phyloP scores from a whole-genome alignment of 2,797 vertebrate species.

The Luscinia megarhynchos region DNA sequence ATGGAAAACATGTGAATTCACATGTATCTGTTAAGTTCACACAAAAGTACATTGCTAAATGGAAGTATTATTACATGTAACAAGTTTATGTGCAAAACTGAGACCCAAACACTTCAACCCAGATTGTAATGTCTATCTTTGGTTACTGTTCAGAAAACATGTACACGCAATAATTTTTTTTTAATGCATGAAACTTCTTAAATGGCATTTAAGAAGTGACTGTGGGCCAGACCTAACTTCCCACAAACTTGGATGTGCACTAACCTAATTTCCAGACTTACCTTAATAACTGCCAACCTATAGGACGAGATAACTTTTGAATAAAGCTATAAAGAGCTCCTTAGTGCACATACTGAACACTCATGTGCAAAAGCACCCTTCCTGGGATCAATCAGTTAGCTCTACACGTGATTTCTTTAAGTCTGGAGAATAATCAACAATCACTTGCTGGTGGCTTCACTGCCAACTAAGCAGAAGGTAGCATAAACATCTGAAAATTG shows the following conservation, averaged over 20 bases:
- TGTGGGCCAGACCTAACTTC: background rate
- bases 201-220: background rate
- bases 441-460: background rate
- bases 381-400: background rate
- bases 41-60: background rate
- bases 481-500: background rate
- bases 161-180: background rate
- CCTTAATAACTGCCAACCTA: background rate
- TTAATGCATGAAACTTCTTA: background rate
- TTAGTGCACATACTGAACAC: background rate
- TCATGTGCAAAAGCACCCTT: background rate
- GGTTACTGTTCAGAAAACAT: background rate
- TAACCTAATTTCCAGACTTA: background rate
- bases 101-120: background rate
- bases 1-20: background rate
- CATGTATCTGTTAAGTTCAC: background rate
- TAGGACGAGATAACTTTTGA: background rate
- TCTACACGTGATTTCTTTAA: background rate
- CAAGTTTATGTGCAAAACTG: background rate
- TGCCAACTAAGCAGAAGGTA: conserved; percentile 4
- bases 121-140: background rate
- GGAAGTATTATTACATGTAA: background rate
- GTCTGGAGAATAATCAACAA: conserved; percentile 6
- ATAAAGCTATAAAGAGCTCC: background rate
- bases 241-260: background rate